Percentiles rank a stretch among this genome's conserved stretches.
Evolutionary conservation across 1,140 invertebrate species (phyloP).

Genomic region (Calliphora vicina): DNA sequence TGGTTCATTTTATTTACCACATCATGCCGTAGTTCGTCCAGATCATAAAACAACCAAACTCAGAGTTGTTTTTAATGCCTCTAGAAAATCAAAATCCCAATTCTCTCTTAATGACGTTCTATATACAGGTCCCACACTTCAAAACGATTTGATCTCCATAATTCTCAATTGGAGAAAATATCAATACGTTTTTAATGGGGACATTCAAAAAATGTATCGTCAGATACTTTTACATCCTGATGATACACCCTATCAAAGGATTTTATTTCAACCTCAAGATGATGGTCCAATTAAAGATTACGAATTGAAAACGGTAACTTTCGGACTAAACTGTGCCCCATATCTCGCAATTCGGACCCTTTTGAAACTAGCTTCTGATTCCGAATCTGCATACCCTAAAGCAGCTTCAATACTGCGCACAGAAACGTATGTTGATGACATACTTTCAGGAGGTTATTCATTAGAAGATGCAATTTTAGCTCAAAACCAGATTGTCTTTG

Average conservation of each 20-base stretch:
- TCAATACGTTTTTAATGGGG: neutral
- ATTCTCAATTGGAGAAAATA: constrained; percentile 26
- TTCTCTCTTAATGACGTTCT: constrained; percentile 10
- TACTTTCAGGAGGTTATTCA: neutral
- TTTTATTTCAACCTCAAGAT: too few species aligned
- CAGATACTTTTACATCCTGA: neutral
- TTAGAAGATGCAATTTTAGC: neutral
- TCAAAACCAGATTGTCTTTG: neutral
- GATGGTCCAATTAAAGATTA: neutral
- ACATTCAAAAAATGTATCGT: neutral
- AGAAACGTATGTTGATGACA: constrained; percentile 17
- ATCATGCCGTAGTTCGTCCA: neutral
- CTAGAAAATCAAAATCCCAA: neutral
- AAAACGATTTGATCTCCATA: neutral
- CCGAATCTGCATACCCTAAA: neutral
- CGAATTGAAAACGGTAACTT: constrained; percentile 1
- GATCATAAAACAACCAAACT: neutral
- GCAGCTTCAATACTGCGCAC: neutral
- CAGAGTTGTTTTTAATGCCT: constrained; percentile 7
- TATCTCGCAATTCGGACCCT: neutral
- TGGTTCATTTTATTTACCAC: constrained; percentile 13
- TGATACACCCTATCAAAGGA: too few species aligned
- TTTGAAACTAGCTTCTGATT: neutral
- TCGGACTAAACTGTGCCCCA: neutral
- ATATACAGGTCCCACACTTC: neutral